Conservation (phyloP, 35 echinoderm and acorn worm genomes). For the Ptychodera flava region DNA sequence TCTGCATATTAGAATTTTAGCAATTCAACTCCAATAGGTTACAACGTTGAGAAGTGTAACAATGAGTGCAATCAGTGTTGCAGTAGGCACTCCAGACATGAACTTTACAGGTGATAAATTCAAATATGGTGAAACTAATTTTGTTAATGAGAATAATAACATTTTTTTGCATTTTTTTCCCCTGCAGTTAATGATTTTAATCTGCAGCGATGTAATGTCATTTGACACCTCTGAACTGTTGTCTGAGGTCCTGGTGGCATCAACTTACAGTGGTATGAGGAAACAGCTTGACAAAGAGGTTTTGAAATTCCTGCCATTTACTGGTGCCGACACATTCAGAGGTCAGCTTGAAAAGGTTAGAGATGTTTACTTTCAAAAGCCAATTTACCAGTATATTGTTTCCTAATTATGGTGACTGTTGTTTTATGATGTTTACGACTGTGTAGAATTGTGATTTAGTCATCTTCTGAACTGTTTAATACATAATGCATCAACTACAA, state of each 20-base stretch:
- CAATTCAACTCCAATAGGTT: too few relatives aligned
- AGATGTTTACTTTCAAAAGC: neutral
- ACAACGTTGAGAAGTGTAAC: too few relatives aligned
- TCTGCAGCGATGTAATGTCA: neutral
- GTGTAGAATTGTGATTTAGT: neutral
- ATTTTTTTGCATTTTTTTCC: neutral
- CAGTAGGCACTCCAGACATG: too few relatives aligned
- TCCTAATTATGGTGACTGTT: neutral
- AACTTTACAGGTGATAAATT: too few relatives aligned
- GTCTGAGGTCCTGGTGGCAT: neutral
- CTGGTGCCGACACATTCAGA: neutral
- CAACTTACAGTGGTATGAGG: conserved; percentile 4
- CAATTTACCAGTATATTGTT: neutral
- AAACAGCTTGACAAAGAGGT: conserved; percentile 2
- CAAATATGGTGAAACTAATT: too few relatives aligned
- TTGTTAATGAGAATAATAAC: neutral
- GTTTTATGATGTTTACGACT: neutral
- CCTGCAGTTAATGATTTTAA: neutral
- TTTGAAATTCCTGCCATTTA: conserved; percentile 6
- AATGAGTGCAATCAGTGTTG: too few relatives aligned
- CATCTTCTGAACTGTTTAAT: neutral
- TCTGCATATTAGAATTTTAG: too few relatives aligned
- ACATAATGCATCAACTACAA: too few relatives aligned
- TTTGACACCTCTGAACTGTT: neutral
- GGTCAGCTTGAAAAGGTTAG: conserved; percentile 12